A percentile compares a stretch with the other conserved stretches of the same genome.
Conservation (phyloP, 2,888 invertebrate species). For the Dolomedes plantarius region DNA sequence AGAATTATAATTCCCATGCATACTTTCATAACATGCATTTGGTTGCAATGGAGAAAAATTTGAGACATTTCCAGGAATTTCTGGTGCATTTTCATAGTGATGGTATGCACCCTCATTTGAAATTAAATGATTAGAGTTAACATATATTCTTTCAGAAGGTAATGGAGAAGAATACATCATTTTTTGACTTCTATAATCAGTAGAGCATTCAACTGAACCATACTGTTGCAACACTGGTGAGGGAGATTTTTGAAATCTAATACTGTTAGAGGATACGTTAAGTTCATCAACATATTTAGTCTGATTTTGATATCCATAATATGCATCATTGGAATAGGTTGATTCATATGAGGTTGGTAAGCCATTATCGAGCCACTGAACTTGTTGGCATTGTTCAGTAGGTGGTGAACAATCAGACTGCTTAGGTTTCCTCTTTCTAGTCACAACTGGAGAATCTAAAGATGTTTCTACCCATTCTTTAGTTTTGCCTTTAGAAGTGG, state of each 20-base stretch:
- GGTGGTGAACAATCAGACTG: neutral
- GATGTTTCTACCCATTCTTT: constrained; percentile 73
- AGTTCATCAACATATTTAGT: constrained; percentile 13
- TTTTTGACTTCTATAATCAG: constrained; percentile 19
- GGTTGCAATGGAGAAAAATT: neutral
- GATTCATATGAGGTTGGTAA: constrained; percentile 35
- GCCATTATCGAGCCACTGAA: constrained; percentile 56
- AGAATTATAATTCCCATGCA: constrained; percentile 22
- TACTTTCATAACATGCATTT: constrained; percentile 42
- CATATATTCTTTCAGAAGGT: constrained; percentile 25
- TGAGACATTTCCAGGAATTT: constrained; percentile 16
- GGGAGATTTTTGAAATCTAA: constrained; percentile 17
- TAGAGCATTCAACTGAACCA: neutral
- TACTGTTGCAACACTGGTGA: constrained; percentile 5
- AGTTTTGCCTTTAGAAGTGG: constrained; percentile 55
- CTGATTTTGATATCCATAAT: constrained; percentile 21
- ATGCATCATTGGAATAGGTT: constrained; percentile 7
- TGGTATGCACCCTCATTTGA: constrained; percentile 29
- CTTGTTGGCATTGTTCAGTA: constrained; percentile 3
- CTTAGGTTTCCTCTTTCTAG: constrained; percentile 53
- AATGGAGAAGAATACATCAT: constrained; percentile 16
- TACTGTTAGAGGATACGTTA: neutral
- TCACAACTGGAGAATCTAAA: constrained; percentile 71
- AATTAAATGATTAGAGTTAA: constrained; percentile 6
- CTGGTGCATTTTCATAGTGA: constrained; percentile 48